Base-by-base conservation (phyloP, 2,888 invertebrate species). In the Metalampra italica region DNA sequence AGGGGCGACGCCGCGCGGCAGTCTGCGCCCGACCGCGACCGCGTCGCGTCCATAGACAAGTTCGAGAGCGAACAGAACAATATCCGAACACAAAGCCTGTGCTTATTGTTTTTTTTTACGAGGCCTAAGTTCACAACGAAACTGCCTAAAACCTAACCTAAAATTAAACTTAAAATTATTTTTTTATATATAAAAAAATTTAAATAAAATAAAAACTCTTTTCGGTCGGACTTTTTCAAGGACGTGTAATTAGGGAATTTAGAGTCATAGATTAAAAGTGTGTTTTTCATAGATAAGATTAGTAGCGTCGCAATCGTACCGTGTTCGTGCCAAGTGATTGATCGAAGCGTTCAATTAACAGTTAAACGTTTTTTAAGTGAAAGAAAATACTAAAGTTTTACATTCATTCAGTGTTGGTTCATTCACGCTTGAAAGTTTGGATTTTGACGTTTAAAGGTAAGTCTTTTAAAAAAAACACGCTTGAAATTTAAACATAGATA, bases 321-420 rank as follows among this genome's bases (percentile, higher is more conserved):
- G 77, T 78, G 76, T 63, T 60, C 79, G 80, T 84, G 82, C 55
- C 63, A 64, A 75, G 86, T 83, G 81, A 75, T 77, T 63, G 71
- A 75, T 72, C 62, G 74, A 62, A 65, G 62, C 60, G 61, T 60
- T 59, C 65, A 62, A 71, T 64, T 66, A 64, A 71, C 63, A 59
- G 64, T 64, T 56, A 9, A 32, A 32, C 32, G 32, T 32, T 32
- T 54, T 47, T 45, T 46, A 56, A 70, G 74, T 75, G 78, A 65
- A 66, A 64, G 78, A 65, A 66, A 64, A 75, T 65, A 62, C 54
- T 62, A 9, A 61, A 71, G 66, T 74, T 75, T 72, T 63, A 61
- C 56, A 62, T 60, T 64, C 64, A 62, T 60, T 64, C 64, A 68
- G 71, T 78, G 64, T 51, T 53, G 68, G 63, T 69, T 70, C 53